These are phyloP conservation scores for Tetraneura akinire DNA, from an alignment of 1,140 invertebrate species.

Conservation along the genomic window DNA sequence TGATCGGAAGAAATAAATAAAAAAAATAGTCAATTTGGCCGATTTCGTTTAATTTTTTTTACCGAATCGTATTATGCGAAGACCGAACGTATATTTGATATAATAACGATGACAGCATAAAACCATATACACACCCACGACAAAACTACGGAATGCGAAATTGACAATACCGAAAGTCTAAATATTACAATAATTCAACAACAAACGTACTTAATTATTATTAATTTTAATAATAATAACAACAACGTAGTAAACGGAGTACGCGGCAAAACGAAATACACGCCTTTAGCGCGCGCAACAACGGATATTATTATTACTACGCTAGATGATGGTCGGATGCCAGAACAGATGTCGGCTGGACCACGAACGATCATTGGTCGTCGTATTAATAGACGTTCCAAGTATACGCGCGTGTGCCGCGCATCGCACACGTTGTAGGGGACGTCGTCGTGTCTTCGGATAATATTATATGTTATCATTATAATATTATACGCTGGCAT, in stretches of 20 bases:
- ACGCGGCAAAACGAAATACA: slow-evolving; percentile 1
- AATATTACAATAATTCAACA: too few relatives aligned
- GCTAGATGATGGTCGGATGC: slow-evolving; percentile 37
- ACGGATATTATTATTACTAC: background rate
- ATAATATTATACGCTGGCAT: background rate
- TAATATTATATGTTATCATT: background rate
- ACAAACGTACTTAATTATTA: too few relatives aligned
- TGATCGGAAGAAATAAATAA: too few relatives aligned
- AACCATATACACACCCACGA: background rate
- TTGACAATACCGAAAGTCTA: too few relatives aligned
- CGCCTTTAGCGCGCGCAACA: slow-evolving; percentile 9
- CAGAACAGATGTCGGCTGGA: slow-evolving; percentile 37
- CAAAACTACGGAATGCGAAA: too few relatives aligned
- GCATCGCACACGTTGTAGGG: background rate
- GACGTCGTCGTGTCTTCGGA: background rate
- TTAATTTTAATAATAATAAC: background rate
- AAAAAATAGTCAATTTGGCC: too few relatives aligned
- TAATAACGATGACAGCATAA: too few relatives aligned
- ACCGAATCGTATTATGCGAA: too few relatives aligned
- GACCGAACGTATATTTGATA: too few relatives aligned
- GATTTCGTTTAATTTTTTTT: too few relatives aligned
- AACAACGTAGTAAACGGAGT: slow-evolving; percentile 8
- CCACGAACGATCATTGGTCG: slow-evolving; percentile 29
- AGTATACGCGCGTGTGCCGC: background rate
- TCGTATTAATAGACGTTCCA: slow-evolving; percentile 40